Percentiles rank a stretch among this genome's conserved stretches.
phyloP scores from a whole-genome alignment of 2,888 invertebrate species.

The Cephus runcator region DNA sequence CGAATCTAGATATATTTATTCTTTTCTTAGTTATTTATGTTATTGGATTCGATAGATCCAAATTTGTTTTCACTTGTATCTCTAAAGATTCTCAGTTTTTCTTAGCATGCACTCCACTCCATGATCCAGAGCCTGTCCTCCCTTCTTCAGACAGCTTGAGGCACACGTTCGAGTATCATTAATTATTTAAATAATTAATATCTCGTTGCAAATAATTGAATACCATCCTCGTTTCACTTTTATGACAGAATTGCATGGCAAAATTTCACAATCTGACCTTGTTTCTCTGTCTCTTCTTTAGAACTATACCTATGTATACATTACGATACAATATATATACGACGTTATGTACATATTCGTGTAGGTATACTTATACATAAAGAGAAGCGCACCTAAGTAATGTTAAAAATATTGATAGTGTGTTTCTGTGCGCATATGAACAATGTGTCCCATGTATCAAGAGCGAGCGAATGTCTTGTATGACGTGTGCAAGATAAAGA shows the following conservation, averaged over 20 bases:
- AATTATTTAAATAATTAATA: constrained; percentile 13
- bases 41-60: constrained; percentile 19
- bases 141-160: no score
- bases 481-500: no score
- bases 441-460: no score
- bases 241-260: no score
- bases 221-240: no score
- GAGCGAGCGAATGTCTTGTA: no score
- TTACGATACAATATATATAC: constrained; percentile 9
- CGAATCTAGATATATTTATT: constrained; percentile 20
- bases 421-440: no score
- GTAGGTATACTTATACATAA: constrained; percentile 21
- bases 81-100: constrained; percentile 9
- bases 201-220: constrained; percentile 4
- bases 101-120: no score
- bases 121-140: no score
- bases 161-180: no score
- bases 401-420: background rate
- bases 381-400: constrained; percentile 1
- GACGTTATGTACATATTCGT: constrained; percentile 23
- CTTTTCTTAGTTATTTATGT: constrained; percentile 22
- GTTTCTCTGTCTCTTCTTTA: constrained; percentile 13
- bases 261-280: constrained; percentile 12
- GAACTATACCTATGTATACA: no score
- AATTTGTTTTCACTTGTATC: constrained; percentile 19